A percentile compares a stretch with the other conserved stretches of the same genome.
These are phyloP conservation scores for Lacerta agilis DNA, from an alignment of 2,797 vertebrate genomes.

Conservation along the genomic window DNA sequence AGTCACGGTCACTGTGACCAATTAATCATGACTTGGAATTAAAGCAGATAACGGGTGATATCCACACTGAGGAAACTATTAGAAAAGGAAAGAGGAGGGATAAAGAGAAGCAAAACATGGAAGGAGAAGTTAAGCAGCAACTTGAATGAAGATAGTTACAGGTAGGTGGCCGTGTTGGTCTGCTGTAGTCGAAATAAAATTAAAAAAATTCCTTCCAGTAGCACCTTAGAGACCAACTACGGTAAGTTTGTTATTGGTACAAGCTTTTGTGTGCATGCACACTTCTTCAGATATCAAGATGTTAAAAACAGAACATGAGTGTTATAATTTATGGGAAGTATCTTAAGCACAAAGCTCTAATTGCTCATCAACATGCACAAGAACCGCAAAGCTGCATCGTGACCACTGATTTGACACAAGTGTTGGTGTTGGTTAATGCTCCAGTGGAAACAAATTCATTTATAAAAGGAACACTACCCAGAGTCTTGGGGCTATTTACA, in stretches of 20 bases:
- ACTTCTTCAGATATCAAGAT: background rate
- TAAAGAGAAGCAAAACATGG: constrained; percentile 9
- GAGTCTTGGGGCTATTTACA: constrained; percentile 13
- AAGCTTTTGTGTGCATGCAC: no score
- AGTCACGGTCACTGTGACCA: constrained; percentile 13
- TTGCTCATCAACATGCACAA: constrained; percentile 1
- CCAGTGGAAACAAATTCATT: background rate
- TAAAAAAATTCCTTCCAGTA: no score
- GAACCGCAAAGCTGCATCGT: constrained; percentile 7
- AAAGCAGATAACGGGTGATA: constrained; percentile 34
- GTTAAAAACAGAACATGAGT: background rate
- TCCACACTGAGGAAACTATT: constrained; percentile 1
- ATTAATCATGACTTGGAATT: constrained; percentile 22
- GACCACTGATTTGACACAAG: background rate
- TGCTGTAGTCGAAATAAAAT: no score
- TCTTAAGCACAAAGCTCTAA: constrained; percentile 22
- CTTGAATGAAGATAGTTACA: constrained; percentile 2
- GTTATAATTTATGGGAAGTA: background rate
- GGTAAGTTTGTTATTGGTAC: no score
- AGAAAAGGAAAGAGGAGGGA: constrained; percentile 25
- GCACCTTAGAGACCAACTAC: no score
- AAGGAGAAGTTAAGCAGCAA: background rate
- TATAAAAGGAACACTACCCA: background rate
- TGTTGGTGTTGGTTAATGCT: background rate
- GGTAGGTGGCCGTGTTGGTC: no score